Evolutionary conservation across 1,140 invertebrate species (phyloP), one percentile per base, ranked within the genome.

Genomic region (Plodia interpunctella): DNA sequence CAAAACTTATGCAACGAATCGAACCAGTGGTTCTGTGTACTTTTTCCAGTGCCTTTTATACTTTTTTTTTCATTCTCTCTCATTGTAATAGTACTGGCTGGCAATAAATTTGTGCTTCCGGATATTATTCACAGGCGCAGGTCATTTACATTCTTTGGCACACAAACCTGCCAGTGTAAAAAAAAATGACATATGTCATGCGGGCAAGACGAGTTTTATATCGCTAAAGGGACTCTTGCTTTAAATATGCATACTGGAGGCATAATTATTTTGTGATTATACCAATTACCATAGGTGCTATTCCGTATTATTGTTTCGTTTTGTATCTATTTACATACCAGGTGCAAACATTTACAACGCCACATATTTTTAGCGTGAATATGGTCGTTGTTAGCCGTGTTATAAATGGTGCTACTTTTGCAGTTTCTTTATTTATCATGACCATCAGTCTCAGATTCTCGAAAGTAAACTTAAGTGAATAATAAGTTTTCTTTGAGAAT

Each of bases 161-260:
- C 21, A 21, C 38, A 44, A 15, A 55, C 59, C 59, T 60, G 55
- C 59, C 50, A 56, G 53, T 63, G 51, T 64, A 70, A 69, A 77
- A 72, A 69, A 67, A n/a, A 53, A 52, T 74, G 76, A 82, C 82
- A 85, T 75, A 70, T 85, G 82, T 75, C 76, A 80, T 74, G 77
- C 77, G 77, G 74, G 72, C 50, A 44, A 17, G 38, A 44, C 38
- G 15, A 44, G 38, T 44, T 44, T 17, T 44, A n/a, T 17, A 17
- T n/a, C 13, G 38, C 38, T 17, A 44, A 44, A 44, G 38, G 38
- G 38, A 32, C 30, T 32, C 38, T 44, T 44, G 38, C 13, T 44
- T 44, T 44, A 10, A 44, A 15, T 44, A 44, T 44, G 13, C 35
- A 44, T 15, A 44, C 38, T 44, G 15, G 38, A n/a, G 13, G 5